These are phyloP conservation scores for Erinaceus europaeus DNA, from an alignment of 2,113 vertebrate species.

Conservation along the genomic window DNA sequence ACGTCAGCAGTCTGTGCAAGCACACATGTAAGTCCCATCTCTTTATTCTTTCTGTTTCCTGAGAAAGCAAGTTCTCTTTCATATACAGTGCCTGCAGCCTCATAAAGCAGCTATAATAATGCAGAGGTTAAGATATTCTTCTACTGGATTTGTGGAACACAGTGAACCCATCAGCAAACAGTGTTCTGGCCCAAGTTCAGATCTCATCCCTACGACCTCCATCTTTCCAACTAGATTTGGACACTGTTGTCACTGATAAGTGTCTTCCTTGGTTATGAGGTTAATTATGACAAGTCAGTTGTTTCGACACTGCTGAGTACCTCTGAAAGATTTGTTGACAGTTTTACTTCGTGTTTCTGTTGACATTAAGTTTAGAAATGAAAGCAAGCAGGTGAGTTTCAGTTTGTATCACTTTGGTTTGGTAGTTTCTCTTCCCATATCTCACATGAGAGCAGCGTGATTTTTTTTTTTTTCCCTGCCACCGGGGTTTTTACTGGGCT, in stretches of 20 bases:
- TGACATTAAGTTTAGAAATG: not conserved
- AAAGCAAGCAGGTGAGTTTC: constrained; percentile 35
- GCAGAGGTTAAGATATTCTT: constrained; percentile 37
- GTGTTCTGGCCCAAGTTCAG: constrained; percentile 22
- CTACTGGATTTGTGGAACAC: constrained; percentile 8
- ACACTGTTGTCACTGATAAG: not conserved
- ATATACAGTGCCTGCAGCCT: constrained; percentile 35
- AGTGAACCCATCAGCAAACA: constrained; percentile 21
- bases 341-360: constrained; percentile 25
- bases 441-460: too few relatives aligned
- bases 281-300: constrained; percentile 8
- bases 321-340: not conserved
- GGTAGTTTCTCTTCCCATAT: constrained; percentile 10
- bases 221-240: not conserved
- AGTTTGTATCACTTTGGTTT: constrained; percentile 29
- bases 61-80: constrained; percentile 8
- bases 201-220: not conserved
- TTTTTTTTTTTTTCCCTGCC: too few relatives aligned
- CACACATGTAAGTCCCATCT: constrained; percentile 50
- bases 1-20: not conserved
- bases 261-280: not conserved
- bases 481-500: too few relatives aligned
- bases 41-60: not conserved
- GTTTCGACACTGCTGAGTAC: not conserved
- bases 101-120: constrained; percentile 35